Conservation (phyloP, 1,140 invertebrate genomes). For the Trachymyrmex septentrionalis region DNA sequence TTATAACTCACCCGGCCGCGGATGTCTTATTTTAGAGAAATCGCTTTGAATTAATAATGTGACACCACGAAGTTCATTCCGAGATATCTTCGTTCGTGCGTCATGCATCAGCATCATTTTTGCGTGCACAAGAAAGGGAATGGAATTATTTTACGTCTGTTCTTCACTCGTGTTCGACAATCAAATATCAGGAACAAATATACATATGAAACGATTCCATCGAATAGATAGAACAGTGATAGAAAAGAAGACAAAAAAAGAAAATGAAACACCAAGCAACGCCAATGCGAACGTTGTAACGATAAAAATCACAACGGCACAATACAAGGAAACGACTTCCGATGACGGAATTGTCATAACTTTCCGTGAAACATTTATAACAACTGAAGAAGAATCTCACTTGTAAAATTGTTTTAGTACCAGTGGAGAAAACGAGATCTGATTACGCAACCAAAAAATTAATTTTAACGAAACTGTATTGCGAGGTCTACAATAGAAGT, state of each 20-base stretch:
- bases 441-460: neutral
- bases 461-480: neutral
- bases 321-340: neutral
- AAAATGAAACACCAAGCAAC: neutral
- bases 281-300: too few species aligned
- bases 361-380: neutral
- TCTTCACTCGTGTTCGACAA: neutral
- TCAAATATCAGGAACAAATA: neutral
- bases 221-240: neutral
- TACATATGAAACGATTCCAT: neutral
- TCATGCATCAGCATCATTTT: neutral
- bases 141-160: neutral
- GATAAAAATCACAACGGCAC: neutral
- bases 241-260: neutral
- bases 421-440: neutral
- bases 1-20: neutral
- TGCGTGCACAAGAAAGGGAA: neutral
- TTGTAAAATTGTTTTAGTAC: neutral
- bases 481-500: too few species aligned
- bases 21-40: constrained; percentile 48
- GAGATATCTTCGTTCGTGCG: neutral
- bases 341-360: constrained; percentile 14
- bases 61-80: neutral
- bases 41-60: constrained; percentile 59
- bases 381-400: neutral